Base-by-base conservation (phyloP, 2,888 invertebrate species). In the Lithosia quadra region DNA sequence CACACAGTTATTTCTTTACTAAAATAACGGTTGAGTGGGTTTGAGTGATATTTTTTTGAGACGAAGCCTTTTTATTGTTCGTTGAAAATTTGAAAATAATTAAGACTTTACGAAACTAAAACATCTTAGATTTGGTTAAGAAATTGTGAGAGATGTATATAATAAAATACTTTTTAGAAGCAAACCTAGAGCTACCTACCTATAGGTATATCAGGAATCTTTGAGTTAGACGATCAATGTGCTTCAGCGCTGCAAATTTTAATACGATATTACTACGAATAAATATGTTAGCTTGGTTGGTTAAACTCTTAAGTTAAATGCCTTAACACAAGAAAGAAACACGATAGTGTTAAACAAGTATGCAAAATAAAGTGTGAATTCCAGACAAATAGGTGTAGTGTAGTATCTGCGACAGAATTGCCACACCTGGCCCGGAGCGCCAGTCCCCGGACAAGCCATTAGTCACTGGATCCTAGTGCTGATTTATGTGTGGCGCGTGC, bases 391-490 rank as follows among this genome's bases (percentile, higher is more conserved):
- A 15, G 18, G n/a, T n/a, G n/a, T 8, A 24, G 9, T 53, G 34
- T 63, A 18, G n/a, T 21, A n/a, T 7, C 36, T 22, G 24, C 57
- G 65, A 43, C 36, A 28, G 58, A 65, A 39, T 39, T 22, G 18
- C 65, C 43, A 36, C 57, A 43, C 65, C 65, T 58, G 39, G 36
- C 56, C n/a, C 34, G 18, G 57, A 8, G 22, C 34, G 22, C 22
- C 2, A 22, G 36, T 10, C 33, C 3, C 28, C 49, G 49, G 49
- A 65, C 49, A 67, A 61, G 61, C 15, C 56, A 67, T 61, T 61
- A 61, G 67, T 67, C 61, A 62, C 67, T 28, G 28, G 28, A 62
- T 61, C 61, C 67, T 59, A 11, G 43, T n/a, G 15, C 61, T 39
- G 61, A 67, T 67, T 61, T 39, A 67, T 61, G 56, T 43, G n/a